phyloP scores from a whole-genome alignment of 2,888 invertebrate genomes.

The Drosophila demipolita region DNA sequence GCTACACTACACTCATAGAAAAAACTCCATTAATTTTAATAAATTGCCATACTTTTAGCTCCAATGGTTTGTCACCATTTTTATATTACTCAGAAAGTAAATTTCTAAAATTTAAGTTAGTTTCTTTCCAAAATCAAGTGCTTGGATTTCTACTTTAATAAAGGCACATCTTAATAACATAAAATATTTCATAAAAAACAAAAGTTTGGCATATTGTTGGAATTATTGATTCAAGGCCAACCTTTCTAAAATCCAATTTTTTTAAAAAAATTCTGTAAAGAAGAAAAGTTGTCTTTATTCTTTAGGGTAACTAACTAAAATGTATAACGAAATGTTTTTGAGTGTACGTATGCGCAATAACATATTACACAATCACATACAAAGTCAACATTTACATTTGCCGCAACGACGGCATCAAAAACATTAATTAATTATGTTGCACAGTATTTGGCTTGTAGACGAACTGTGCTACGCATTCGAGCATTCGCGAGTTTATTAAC shows the following conservation, averaged over 20 bases:
- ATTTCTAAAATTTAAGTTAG: too few species aligned
- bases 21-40: not conserved
- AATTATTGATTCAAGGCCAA: not conserved
- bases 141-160: too few species aligned
- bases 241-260: not conserved
- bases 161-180: too few species aligned
- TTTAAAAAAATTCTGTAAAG: not conserved
- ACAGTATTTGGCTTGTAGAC: constrained; percentile 5
- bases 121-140: too few species aligned
- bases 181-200: too few species aligned
- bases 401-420: constrained; percentile 40
- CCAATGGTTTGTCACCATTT: not conserved
- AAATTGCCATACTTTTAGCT: not conserved
- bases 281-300: not conserved
- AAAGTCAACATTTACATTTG: constrained; percentile 54
- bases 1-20: constrained; percentile 17
- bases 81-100: not conserved
- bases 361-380: constrained; percentile 23
- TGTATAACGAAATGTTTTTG: not conserved
- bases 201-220: too few species aligned
- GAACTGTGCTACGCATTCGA: constrained; percentile 6
- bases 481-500: constrained; percentile 46
- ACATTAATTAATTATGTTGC: constrained; percentile 64
- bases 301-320: too few species aligned
- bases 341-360: constrained; percentile 48